Percentiles rank a stretch among this genome's conserved stretches.
Conservation (phyloP, 1,140 invertebrate species). For the Panagrolaimus sp. region DNA sequence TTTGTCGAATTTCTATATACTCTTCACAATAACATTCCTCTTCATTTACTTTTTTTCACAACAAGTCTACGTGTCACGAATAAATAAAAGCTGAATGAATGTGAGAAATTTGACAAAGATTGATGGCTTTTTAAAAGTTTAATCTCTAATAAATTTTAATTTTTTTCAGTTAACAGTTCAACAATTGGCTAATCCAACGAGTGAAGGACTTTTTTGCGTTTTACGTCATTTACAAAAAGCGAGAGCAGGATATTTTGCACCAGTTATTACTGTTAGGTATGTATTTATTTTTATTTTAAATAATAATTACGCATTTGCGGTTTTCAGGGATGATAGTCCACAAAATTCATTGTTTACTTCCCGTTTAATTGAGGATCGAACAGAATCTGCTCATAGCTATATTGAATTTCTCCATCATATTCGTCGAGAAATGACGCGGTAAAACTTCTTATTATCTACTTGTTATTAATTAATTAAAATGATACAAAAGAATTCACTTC, state of each 20-base stretch:
- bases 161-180: conserved; percentile 70
- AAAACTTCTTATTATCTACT: conserved; percentile 11
- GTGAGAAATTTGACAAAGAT: too few relatives aligned
- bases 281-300: conserved; percentile 25
- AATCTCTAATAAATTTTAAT: too few relatives aligned
- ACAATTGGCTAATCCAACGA: conserved; percentile 70
- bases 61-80: too few relatives aligned
- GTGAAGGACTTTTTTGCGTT: conserved; percentile 72
- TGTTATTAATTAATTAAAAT: too few relatives aligned
- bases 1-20: too few relatives aligned
- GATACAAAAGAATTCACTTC: too few relatives aligned
- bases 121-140: too few relatives aligned
- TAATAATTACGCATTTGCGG: conserved; percentile 13
- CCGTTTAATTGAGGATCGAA: conserved; percentile 82
- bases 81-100: too few relatives aligned
- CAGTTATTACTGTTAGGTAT: conserved; percentile 77
- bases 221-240: conserved; percentile 76
- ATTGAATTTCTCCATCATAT: conserved; percentile 96
- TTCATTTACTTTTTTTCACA: too few relatives aligned
- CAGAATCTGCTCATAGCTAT: conserved; percentile 86
- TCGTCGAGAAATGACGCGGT: conserved; percentile 41
- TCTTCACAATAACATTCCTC: too few relatives aligned
- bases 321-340: conserved; percentile 76
- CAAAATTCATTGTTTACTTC: conserved; percentile 75
- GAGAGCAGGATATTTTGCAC: conserved; percentile 69